Conservation (phyloP, 2,113 vertebrate genomes). For the Brachionichthys hirsutus region DNA sequence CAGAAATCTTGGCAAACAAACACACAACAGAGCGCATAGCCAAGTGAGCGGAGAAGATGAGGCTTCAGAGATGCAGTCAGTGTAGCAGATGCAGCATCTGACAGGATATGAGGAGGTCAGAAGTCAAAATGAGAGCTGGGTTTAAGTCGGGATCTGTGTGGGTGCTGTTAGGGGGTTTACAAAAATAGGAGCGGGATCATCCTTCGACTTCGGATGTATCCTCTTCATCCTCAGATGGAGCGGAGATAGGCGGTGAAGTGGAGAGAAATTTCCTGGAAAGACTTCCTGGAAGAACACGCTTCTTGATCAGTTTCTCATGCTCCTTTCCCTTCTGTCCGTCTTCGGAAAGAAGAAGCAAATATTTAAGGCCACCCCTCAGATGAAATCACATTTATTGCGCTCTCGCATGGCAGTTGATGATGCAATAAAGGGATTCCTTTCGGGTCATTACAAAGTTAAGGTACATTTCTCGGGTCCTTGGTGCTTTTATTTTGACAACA, state of each 20-base stretch:
- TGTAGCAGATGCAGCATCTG: too few species aligned
- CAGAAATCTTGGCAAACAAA: constrained; percentile 59
- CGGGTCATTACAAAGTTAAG: constrained; percentile 31
- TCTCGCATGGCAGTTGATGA: constrained; percentile 17
- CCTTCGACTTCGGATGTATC: constrained; percentile 23
- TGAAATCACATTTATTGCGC: constrained; percentile 21
- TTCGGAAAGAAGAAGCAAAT: background rate
- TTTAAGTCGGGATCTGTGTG: constrained; percentile 26
- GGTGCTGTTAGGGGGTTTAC: constrained; percentile 22
- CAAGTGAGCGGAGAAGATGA: constrained; percentile 17
- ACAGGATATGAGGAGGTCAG: constrained; percentile 50
- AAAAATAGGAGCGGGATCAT: constrained; percentile 28
- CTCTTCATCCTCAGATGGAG: constrained; percentile 36
- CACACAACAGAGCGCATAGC: constrained; percentile 11
- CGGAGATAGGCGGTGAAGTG: constrained; percentile 4
- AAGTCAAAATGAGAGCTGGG: constrained; percentile 26
- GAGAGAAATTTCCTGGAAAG: constrained; percentile 47
- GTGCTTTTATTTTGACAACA: constrained; percentile 31
- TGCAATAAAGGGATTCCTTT: constrained; percentile 26
- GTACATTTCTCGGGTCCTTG: constrained; percentile 1
- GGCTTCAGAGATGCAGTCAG: constrained; percentile 20
- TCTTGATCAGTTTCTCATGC: constrained; percentile 5
- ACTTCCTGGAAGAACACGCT: constrained; percentile 27
- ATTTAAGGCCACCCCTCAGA: constrained; percentile 46
- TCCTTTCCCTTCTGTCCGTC: background rate